Percentiles rank a stretch among this genome's conserved stretches.
phyloP scores from a whole-genome alignment of 2,113 vertebrate genomes.

The Capreolus pygargus region DNA sequence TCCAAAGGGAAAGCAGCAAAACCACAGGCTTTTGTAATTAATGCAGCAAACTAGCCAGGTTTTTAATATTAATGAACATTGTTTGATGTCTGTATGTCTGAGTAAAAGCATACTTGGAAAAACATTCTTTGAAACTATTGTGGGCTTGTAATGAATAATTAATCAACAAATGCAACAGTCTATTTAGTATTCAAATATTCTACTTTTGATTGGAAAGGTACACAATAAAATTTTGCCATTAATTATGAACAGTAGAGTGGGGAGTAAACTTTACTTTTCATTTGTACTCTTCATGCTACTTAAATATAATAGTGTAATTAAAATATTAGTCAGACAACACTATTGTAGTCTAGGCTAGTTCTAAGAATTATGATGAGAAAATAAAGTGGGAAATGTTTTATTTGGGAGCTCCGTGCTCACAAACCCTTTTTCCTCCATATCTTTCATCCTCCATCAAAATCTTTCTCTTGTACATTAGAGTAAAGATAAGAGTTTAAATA shows the following conservation, averaged over 20 bases:
- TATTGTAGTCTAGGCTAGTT: not conserved
- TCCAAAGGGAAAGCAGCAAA: conserved; percentile 34
- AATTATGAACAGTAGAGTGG: not conserved
- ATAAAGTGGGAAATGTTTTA: not conserved
- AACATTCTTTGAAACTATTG: not conserved
- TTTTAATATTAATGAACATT: conserved; percentile 50
- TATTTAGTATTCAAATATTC: not conserved
- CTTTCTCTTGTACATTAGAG: not conserved
- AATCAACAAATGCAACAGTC: conserved; percentile 6
- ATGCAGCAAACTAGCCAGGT: not conserved
- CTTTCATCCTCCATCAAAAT: not conserved
- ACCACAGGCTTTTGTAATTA: conserved; percentile 45
- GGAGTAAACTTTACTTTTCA: not conserved
- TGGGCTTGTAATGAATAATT: conserved; percentile 33
- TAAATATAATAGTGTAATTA: not conserved
- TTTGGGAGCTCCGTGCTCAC: not conserved
- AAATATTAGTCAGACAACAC: not conserved
- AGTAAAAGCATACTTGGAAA: conserved; percentile 46
- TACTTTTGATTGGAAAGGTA: conserved; percentile 25
- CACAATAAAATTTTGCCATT: not conserved
- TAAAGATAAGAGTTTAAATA: not conserved
- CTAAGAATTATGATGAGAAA: conserved; percentile 12
- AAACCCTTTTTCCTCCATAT: not conserved
- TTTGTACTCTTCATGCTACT: not conserved
- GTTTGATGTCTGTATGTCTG: conserved; percentile 47